phyloP scores from a whole-genome alignment of 2,113 vertebrate genomes.

The Saguinus midas region DNA sequence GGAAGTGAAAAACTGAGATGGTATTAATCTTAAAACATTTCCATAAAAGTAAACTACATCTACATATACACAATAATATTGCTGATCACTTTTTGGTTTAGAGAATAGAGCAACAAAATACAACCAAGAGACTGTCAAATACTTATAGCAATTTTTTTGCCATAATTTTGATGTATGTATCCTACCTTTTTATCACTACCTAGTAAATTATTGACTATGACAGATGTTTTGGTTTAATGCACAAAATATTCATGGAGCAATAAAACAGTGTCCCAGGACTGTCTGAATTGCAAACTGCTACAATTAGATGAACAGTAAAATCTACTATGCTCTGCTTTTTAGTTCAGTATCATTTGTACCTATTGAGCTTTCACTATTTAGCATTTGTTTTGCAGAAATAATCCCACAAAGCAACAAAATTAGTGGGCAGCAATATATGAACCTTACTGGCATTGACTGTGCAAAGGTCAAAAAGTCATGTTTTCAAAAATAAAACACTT shows the following conservation, averaged over 20 bases:
- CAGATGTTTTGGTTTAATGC: constrained; percentile 40
- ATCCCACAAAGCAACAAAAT: constrained; percentile 43
- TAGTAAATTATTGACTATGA: constrained; percentile 2
- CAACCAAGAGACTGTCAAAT: not conserved
- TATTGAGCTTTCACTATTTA: not conserved
- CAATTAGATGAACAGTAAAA: constrained; percentile 27
- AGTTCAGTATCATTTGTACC: constrained; percentile 25
- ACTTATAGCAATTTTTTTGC: not conserved
- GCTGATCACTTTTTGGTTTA: not conserved
- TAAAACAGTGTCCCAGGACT: constrained; percentile 49
- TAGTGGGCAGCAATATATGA: constrained; percentile 28
- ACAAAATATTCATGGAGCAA: constrained; percentile 32
- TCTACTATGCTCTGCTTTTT: constrained; percentile 8
- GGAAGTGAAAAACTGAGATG: not conserved
- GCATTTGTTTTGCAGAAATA: not conserved
- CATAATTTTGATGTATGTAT: constrained; percentile 35
- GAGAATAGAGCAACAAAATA: not conserved
- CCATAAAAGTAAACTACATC: not conserved
- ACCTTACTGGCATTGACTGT: not conserved
- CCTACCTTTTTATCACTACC: not conserved
- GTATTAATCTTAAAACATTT: not conserved
- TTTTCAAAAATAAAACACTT: constrained; percentile 40
- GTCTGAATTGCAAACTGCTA: not conserved
- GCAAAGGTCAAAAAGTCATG: constrained; percentile 20
- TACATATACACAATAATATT: not conserved